Evolutionary conservation across 2,113 vertebrate genomes (phyloP).

Genomic region (Melanerpes aurifrons): DNA sequence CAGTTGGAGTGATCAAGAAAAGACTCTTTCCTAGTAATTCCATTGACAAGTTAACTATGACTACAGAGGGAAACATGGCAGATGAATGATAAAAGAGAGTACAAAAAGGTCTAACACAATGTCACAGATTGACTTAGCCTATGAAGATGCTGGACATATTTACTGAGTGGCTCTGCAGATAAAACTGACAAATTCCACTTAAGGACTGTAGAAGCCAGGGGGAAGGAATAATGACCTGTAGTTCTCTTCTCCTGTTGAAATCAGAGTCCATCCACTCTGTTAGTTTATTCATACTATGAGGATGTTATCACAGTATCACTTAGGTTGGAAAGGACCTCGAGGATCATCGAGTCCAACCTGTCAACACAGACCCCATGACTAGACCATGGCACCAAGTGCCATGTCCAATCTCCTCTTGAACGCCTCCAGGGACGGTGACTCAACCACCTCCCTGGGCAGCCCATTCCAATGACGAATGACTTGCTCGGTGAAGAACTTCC

Average conservation of each 20-base stretch:
- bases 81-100: slow-evolving; percentile 56
- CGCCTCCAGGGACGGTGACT: too few relatives aligned
- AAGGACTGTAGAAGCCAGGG: not conserved
- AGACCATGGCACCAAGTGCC: too few relatives aligned
- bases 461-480: too few relatives aligned
- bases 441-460: too few relatives aligned
- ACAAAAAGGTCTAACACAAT: slow-evolving; percentile 53
- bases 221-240: not conserved
- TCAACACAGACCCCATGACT: too few relatives aligned
- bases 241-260: not conserved
- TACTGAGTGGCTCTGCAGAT: not conserved
- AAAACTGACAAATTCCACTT: not conserved
- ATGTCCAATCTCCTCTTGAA: too few relatives aligned
- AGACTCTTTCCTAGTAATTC: slow-evolving; percentile 67
- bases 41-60: slow-evolving; percentile 63
- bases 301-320: not conserved
- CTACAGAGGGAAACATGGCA: slow-evolving; percentile 57
- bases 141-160: slow-evolving; percentile 46
- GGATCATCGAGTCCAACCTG: too few relatives aligned
- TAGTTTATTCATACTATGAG: not conserved
- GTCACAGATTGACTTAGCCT: slow-evolving; percentile 56
- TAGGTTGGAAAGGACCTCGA: too few relatives aligned
- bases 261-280: not conserved
- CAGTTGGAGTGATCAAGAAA: slow-evolving; percentile 63
- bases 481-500: too few relatives aligned